These are phyloP conservation scores for Trachops cirrhosus DNA, from an alignment of 2,797 vertebrate genomes.

Conservation along the genomic window DNA sequence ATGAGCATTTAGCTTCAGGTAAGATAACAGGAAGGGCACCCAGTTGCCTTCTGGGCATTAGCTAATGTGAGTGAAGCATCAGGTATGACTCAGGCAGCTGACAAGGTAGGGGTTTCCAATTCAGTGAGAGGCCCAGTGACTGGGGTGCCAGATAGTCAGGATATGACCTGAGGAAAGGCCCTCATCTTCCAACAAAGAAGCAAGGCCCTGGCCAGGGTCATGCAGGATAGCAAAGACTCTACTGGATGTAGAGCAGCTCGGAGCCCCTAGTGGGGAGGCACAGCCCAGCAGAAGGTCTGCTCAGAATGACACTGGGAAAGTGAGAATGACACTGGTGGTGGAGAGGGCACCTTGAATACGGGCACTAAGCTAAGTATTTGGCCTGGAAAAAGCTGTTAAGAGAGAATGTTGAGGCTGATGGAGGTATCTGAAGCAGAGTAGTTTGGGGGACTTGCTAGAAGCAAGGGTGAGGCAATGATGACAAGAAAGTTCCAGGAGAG, in stretches of 20 bases:
- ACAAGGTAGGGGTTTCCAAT: neutral
- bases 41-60: neutral
- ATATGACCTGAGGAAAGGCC: neutral
- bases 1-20: neutral
- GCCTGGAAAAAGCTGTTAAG: neutral
- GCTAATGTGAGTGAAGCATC: neutral
- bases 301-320: neutral
- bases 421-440: neutral
- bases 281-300: neutral
- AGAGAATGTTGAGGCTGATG: neutral
- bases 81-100: neutral
- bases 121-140: neutral
- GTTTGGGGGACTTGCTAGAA: neutral
- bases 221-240: neutral
- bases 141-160: neutral
- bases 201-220: neutral
- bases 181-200: neutral
- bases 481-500: neutral
- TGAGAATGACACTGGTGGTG: neutral
- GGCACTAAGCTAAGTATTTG: neutral
- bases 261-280: neutral
- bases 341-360: neutral
- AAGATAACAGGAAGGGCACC: neutral
- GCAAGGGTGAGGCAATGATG: neutral
- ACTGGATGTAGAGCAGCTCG: neutral